Evolutionary conservation across 2,888 invertebrate genomes (phyloP), one percentile per base, ranked within the genome.

Genomic region (Metacarcinus magister): DNA sequence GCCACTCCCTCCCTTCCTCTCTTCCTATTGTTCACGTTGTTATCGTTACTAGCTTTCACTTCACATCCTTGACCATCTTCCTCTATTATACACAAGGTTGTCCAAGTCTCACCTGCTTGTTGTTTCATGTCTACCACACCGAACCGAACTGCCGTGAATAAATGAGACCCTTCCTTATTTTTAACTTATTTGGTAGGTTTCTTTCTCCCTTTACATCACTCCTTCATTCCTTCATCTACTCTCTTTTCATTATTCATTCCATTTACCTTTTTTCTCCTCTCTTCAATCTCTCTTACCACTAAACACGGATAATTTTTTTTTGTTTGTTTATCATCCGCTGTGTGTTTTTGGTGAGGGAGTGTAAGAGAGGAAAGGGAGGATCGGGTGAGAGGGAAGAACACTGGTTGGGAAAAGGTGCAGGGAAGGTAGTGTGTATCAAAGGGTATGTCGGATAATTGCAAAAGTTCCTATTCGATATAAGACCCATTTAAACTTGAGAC

Each of bases 401-500:
- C 7, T 5, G 28, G 75, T 8, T 28, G 75, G 75, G 75, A 39
- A 19, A n/a, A 0, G 32, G 87, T 39, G 39, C 19, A 39, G 87
- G 28, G 87, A 87, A 39, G 16, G 75, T 28, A 8, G 39, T 87
- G 39, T 87, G 39, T 39, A 39, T 13, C 87, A 87, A 13, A 19
- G 87, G 39, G 87, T 19, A 39, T 87, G 87, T 87, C 32, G 32
- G 87, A 87, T 87, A 87, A 87, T 87, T 87, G 87, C 87, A 87
- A 87, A 87, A 87, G 87, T 87, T 87, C 28, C 87, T 39, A 87
- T 87, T 87, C 87, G 87, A 87, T 87, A 87, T 39, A n/a, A 87
- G 87, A 87, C 87, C 87, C 87, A 87, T 87, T 87, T 87, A 87
- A 87, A 87, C 87, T 87, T 87, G 87, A 87, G 87, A 87, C 28